These are phyloP conservation scores for Brachyhypopomus occidentalis DNA, from an alignment of 2,113 vertebrate species.

Conservation along the genomic window DNA sequence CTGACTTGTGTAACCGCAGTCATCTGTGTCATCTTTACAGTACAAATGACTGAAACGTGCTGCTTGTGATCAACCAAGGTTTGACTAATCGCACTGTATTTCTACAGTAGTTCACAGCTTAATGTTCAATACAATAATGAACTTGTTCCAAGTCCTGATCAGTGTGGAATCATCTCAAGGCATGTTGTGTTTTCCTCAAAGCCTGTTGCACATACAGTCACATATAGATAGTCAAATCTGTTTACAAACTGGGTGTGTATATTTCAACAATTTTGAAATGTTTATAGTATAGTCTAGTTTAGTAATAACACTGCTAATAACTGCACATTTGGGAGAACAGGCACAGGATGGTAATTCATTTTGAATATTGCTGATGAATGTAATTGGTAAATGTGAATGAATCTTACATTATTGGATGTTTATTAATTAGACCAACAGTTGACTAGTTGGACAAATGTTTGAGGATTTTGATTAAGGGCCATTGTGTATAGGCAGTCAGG, in stretches of 20 bases:
- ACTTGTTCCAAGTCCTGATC: not conserved
- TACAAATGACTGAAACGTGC: not conserved
- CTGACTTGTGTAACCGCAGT: conserved; percentile 56
- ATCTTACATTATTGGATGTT: too few relatives aligned
- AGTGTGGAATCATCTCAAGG: not conserved
- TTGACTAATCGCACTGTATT: not conserved
- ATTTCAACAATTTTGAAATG: too few relatives aligned
- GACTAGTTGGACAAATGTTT: too few relatives aligned
- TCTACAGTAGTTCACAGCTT: not conserved
- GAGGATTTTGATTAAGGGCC: not conserved
- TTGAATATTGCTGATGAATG: too few relatives aligned
- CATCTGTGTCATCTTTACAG: not conserved
- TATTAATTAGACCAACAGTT: too few relatives aligned
- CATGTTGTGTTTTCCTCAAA: not conserved
- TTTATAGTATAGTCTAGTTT: too few relatives aligned
- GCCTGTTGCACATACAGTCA: not conserved
- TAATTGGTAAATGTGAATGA: too few relatives aligned
- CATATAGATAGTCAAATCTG: too few relatives aligned
- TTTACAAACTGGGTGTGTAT: too few relatives aligned
- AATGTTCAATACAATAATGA: not conserved
- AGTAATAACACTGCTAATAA: too few relatives aligned
- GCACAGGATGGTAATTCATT: too few relatives aligned
- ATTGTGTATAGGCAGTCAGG: not conserved
- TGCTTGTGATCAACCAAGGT: not conserved
- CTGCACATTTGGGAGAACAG: too few relatives aligned